Percentiles rank a stretch among this genome's conserved stretches.
phyloP scores from a whole-genome alignment of 2,888 invertebrate genomes.

The Cryptus viduatorius region DNA sequence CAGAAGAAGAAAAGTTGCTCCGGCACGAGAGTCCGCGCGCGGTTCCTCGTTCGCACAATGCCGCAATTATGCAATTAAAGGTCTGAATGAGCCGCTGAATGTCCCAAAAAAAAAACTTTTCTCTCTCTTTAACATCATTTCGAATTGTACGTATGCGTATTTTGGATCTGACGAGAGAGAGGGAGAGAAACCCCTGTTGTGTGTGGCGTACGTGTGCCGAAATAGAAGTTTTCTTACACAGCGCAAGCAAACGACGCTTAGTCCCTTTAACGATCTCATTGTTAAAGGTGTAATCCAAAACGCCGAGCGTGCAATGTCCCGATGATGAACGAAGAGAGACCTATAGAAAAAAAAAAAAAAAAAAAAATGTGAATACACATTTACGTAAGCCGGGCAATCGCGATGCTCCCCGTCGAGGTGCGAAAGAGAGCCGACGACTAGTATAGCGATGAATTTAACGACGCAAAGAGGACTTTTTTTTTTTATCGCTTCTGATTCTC shows the following conservation, averaged over 20 bases:
- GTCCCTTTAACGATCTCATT: slow-evolving; percentile 79
- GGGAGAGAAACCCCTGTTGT: slow-evolving; percentile 24
- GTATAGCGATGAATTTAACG: neutral
- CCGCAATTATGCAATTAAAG: slow-evolving; percentile 82
- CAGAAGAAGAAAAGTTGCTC: slow-evolving; percentile 1
- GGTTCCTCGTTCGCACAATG: slow-evolving; percentile 74
- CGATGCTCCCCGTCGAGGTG: slow-evolving; percentile 2
- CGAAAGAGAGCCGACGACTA: slow-evolving; percentile 10
- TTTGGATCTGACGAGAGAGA: slow-evolving; percentile 13
- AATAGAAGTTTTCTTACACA: slow-evolving; percentile 69
- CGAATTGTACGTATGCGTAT: slow-evolving; percentile 27
- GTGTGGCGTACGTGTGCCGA: slow-evolving; percentile 61
- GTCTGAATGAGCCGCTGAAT: slow-evolving; percentile 71
- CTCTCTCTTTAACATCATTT: slow-evolving; percentile 39
- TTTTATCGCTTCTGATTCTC: neutral
- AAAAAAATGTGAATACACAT: slow-evolving; percentile 35
- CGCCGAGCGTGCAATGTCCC: slow-evolving; percentile 73
- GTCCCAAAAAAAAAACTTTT: slow-evolving; percentile 42
- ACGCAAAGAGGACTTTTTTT: neutral
- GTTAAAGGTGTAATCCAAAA: slow-evolving; percentile 81
- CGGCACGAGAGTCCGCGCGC: slow-evolving; percentile 31
- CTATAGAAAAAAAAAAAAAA: slow-evolving; percentile 38
- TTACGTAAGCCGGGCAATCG: slow-evolving; percentile 15
- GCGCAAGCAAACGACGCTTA: slow-evolving; percentile 24
- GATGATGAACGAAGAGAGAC: slow-evolving; percentile 11